Percentiles rank a stretch among this genome's conserved stretches.
phyloP scores from a whole-genome alignment of 30 jellyfish, hydroid and myxozoan genomes.

The Catostylus mosaicus region DNA sequence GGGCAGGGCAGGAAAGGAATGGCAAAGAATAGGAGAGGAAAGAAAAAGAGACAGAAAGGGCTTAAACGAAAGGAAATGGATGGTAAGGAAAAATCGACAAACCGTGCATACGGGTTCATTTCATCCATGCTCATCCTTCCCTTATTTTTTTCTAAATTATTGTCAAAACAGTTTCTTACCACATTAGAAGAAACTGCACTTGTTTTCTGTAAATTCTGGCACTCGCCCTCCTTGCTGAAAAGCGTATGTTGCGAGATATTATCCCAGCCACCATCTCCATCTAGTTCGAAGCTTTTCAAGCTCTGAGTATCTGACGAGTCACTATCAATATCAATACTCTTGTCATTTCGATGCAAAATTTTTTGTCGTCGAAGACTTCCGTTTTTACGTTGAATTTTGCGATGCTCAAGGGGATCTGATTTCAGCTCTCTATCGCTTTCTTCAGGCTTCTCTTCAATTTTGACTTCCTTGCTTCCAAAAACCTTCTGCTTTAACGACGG shows the following conservation, averaged over 20 bases:
- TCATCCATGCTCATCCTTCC: too few relatives aligned
- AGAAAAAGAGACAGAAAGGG: too few relatives aligned
- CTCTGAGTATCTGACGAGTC: conserved; percentile 64
- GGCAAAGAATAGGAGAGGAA: too few relatives aligned
- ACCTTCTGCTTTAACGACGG: not conserved
- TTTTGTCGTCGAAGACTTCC: conserved; percentile 14
- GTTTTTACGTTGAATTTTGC: conserved; percentile 2
- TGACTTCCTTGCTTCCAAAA: not conserved
- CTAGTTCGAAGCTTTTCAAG: conserved; percentile 37
- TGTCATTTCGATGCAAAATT: conserved; percentile 50
- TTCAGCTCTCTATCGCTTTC: conserved; percentile 27
- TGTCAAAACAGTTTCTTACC: conserved; percentile 55
- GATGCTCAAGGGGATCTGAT: conserved; percentile 23
- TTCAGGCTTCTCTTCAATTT: not conserved
- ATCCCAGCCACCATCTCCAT: conserved; percentile 92
- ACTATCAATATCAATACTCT: conserved; percentile 53
- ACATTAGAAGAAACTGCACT: conserved; percentile 69
- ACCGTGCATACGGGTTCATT: too few relatives aligned
- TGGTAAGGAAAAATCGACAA: too few relatives aligned
- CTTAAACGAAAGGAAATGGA: too few relatives aligned
- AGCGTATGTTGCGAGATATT: conserved; percentile 85
- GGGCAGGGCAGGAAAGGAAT: too few relatives aligned
- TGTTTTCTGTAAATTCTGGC: conserved; percentile 73
- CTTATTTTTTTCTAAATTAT: too few relatives aligned
- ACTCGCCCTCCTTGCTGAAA: conserved; percentile 27